A percentile compares a stretch with the other conserved stretches of the same genome.
phyloP scores from a whole-genome alignment of 1,140 invertebrate genomes.

The Aethina tumida region DNA sequence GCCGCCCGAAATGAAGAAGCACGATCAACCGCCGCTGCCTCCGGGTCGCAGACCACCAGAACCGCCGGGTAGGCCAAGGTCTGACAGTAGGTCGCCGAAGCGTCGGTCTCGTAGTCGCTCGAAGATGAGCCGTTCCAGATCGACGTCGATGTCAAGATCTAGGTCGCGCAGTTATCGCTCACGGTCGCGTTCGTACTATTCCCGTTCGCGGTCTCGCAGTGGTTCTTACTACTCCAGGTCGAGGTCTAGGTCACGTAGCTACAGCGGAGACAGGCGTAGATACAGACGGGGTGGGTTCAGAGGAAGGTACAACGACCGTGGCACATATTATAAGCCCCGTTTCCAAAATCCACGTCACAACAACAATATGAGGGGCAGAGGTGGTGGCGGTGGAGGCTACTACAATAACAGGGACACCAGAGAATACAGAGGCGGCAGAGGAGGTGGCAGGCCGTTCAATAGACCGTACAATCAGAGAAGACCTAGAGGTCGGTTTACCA shows the following conservation, averaged over 20 bases:
- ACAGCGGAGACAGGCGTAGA: constrained; percentile 47
- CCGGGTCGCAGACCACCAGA: constrained; percentile 38
- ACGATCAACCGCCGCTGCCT: constrained; percentile 5
- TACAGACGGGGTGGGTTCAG: constrained; percentile 41
- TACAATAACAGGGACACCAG: constrained; percentile 37
- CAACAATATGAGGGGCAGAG: constrained; percentile 41
- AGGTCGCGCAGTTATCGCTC: constrained; percentile 43
- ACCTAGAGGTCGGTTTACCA: constrained; percentile 27
- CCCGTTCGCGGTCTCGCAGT: constrained; percentile 39
- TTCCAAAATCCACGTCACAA: constrained; percentile 48
- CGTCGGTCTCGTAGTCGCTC: constrained; percentile 28
- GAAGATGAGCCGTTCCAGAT: constrained; percentile 28
- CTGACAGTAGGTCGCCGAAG: constrained; percentile 27
- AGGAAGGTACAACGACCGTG: constrained; percentile 52
- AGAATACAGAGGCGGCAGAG: constrained; percentile 30
- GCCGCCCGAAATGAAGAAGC: constrained; percentile 40
- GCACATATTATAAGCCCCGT: constrained; percentile 64
- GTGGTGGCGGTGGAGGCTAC: constrained; percentile 39
- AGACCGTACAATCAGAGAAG: constrained; percentile 23
- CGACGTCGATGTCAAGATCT: constrained; percentile 30
- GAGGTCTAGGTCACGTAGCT: constrained; percentile 50
- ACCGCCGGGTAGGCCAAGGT: constrained; percentile 32
- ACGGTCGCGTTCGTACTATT: constrained; percentile 44
- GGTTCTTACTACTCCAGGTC: constrained; percentile 48
- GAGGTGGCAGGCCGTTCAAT: constrained; percentile 28